These are phyloP conservation scores for Etheostoma perlongum DNA, from an alignment of 2,797 vertebrate genomes.

Conservation along the genomic window DNA sequence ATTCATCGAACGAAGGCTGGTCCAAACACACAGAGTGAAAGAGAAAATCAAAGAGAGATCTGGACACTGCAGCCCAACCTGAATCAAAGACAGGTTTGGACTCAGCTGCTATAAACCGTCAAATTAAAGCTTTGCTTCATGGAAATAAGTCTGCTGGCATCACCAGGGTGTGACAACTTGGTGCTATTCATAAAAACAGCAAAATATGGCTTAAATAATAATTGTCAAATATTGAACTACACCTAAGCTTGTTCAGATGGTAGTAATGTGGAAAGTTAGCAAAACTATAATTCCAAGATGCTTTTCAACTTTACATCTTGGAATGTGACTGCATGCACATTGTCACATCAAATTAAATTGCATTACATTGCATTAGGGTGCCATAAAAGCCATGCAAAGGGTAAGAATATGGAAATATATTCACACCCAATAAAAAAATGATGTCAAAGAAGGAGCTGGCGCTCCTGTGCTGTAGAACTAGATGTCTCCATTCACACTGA, in stretches of 20 bases:
- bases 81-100: slow-evolving; percentile 48
- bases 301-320: slow-evolving; percentile 51
- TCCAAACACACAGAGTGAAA: slow-evolving; percentile 42
- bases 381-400: slow-evolving; percentile 84
- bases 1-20: slow-evolving; percentile 39
- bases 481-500: slow-evolving; percentile 34
- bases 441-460: slow-evolving; percentile 23
- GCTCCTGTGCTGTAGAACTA: slow-evolving; percentile 4
- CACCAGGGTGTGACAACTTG: slow-evolving; percentile 15
- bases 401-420: slow-evolving; percentile 42
- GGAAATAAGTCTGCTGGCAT: slow-evolving; percentile 37
- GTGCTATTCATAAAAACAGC: slow-evolving; percentile 18
- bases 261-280: neutral
- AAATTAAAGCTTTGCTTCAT: slow-evolving; percentile 27
- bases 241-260: slow-evolving; percentile 13
- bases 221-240: slow-evolving; percentile 4
- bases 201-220: slow-evolving; percentile 1
- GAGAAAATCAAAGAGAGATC: slow-evolving; percentile 44
- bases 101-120: slow-evolving; percentile 24
- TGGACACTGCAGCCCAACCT: slow-evolving; percentile 35
- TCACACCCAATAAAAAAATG: slow-evolving; percentile 36
- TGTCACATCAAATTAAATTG: slow-evolving; percentile 58
- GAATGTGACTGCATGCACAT: slow-evolving; percentile 79
- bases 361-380: slow-evolving; percentile 45
- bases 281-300: slow-evolving; percentile 52